Percentiles rank a stretch among this genome's conserved stretches.
These are phyloP conservation scores for rabbit (Oryctolagus cuniculus) DNA, from an alignment of 2,113 vertebrate genomes.

Conservation along the genomic window mOryCun1.1 NC_091438.1:68434501-68435000, in stretches of 20 bases:
- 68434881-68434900: conserved; percentile 84
- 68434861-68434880: conserved; percentile 85
- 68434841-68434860: conserved; percentile 79
- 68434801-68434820: conserved; percentile 77
- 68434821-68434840: conserved; percentile 79
- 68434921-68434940: conserved; percentile 90
- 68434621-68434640: conserved; percentile 98
- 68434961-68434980: conserved; percentile 90
- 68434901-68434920: conserved; percentile 87
- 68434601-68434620: conserved; percentile 98
- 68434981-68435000: conserved; percentile 74
- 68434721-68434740: conserved; percentile 73
- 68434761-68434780: conserved; percentile 82
- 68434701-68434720: conserved; percentile 69
- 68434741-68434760: conserved; percentile 77
- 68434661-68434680: conserved; percentile 68
- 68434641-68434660: conserved; percentile 90
- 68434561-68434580: conserved; percentile 98
- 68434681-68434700: conserved; percentile 84
- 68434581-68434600: conserved; percentile 99
- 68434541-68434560: conserved; percentile 98
- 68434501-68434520: conserved; percentile 99
- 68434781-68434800: conserved; percentile 78
- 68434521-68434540: conserved; percentile 99
- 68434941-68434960: conserved; percentile 89